phyloP scores from a whole-genome alignment of 2,113 vertebrate genomes.

The Tyrannus savana region DNA sequence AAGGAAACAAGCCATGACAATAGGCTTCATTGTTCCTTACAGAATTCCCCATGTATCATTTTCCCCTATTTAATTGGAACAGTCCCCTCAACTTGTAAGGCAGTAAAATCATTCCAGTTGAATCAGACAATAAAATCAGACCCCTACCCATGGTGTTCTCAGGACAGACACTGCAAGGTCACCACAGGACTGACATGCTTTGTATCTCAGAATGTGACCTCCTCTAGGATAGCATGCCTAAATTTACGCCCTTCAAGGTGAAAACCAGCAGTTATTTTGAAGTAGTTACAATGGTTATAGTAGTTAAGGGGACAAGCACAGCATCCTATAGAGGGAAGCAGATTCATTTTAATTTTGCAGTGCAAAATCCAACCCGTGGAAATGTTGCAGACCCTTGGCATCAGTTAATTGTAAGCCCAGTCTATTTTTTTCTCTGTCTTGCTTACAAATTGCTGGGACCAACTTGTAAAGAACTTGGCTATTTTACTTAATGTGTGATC shows the following conservation, averaged over 20 bases:
- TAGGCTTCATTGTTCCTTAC: not conserved
- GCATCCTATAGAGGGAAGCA: not conserved
- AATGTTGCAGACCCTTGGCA: not conserved
- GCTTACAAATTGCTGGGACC: not conserved
- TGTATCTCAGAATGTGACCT: not conserved
- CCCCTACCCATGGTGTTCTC: not conserved
- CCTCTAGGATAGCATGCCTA: not conserved
- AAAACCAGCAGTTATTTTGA: not conserved
- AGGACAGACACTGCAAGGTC: not conserved
- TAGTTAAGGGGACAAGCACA: not conserved
- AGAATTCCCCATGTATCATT: not conserved
- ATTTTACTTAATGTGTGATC: not conserved
- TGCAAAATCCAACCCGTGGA: not conserved
- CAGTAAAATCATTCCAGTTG: not conserved
- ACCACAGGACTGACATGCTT: not conserved
- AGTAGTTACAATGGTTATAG: not conserved
- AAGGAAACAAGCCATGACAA: not conserved
- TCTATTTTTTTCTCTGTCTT: not conserved
- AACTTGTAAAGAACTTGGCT: not conserved
- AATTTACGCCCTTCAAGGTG: not conserved
- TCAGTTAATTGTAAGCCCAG: not conserved
- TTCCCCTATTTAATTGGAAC: not conserved
- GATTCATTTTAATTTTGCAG: not conserved
- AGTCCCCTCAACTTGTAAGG: not conserved
- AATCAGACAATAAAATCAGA: not conserved